Evolutionary conservation across 2,888 invertebrate genomes (phyloP), one percentile per base, ranked within the genome.

Genomic region (Hydrotaea cyrtoneurina): DNA sequence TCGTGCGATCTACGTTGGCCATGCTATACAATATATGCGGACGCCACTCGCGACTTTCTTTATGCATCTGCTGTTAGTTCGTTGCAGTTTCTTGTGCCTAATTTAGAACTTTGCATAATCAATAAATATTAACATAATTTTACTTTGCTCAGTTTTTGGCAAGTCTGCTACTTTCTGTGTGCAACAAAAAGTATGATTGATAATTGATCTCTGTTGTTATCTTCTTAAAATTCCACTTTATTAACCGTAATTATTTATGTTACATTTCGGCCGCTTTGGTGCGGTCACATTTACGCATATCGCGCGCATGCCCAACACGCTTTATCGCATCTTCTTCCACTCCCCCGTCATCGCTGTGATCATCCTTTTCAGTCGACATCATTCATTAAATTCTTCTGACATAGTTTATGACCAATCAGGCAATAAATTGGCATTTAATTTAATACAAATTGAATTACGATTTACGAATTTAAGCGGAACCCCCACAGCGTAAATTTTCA

Each of bases 351-450:
- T 59, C 26, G 15, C 26, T 13, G 59, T 55, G 50, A 50, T 55
- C 55, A 23, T 59, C 26, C 59, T 59, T 23, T 26, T 59, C 71
- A n/a, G 19, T 17, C 43, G 26, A 73, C 76, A 36, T 19, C 39
- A 69, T 78, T 76, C 69, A 19, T 66, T 55, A 74, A 10, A 77
- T 77, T 69, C 69, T 82, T 77, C 71, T 69, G 66, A 80, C 64
- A 82, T 85, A 85, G 85, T 82, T 82, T 85, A 85, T 85, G 85
- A 77, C 82, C 85, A 85, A 85, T 82, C 85, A 80, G 88, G 88
- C 90, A 87, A 90, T 91, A 91, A 91, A 91, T 91, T 90, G 90
- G 91, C 89, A 91, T 91, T 91, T 91, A 90, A 91, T 90, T 91
- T 91, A 91, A 91, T 91, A 90, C 91, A 90, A 88, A 89, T 90